Conservation (phyloP, 2,113 vertebrate genomes). For the Speoplatyrhinus poulsoni region DNA sequence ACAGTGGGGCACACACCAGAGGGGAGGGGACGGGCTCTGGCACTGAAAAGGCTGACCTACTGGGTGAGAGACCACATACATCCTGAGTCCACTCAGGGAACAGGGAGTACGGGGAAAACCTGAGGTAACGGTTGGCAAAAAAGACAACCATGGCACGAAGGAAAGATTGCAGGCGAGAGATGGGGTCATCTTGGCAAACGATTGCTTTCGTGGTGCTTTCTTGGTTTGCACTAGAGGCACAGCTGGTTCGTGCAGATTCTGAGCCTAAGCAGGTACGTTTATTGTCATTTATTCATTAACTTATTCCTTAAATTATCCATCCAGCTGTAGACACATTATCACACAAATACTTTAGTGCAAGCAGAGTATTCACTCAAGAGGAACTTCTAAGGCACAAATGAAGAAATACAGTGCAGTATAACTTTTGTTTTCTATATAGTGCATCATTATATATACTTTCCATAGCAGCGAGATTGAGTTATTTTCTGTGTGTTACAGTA, state of each 20-base stretch:
- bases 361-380: background rate
- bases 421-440: background rate
- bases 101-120: background rate
- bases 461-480: background rate
- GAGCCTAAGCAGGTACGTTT: background rate
- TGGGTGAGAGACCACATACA: background rate
- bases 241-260: background rate
- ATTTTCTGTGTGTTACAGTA: background rate
- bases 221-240: slow-evolving; percentile 18
- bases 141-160: background rate
- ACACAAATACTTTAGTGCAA: background rate
- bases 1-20: background rate
- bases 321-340: background rate
- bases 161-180: background rate
- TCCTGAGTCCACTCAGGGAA: background rate
- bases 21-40: background rate
- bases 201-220: background rate
- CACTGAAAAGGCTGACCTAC: background rate
- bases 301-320: background rate
- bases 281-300: too few relatives aligned
- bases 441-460: background rate
- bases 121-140: background rate
- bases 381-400: too few relatives aligned
- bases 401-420: too few relatives aligned
- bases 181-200: background rate